phyloP scores from a whole-genome alignment of 2,797 vertebrate species.

The Cuculus canorus region DNA sequence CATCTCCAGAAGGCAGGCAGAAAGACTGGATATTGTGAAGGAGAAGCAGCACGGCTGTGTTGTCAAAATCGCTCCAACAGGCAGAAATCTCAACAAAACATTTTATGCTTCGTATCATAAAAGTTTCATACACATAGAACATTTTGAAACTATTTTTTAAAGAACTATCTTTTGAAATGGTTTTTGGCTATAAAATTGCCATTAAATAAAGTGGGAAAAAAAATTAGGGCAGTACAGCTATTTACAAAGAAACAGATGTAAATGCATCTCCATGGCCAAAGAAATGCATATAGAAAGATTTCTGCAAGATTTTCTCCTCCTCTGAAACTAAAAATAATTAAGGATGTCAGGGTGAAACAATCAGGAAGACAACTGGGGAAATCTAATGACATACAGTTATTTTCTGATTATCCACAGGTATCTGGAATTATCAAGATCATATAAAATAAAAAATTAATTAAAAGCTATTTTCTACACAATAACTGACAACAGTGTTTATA shows the following conservation, averaged over 20 bases:
- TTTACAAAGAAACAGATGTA: neutral
- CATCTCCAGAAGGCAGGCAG: neutral
- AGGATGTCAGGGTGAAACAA: neutral
- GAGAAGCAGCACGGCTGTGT: neutral
- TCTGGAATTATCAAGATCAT: neutral
- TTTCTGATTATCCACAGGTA: neutral
- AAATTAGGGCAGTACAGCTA: neutral
- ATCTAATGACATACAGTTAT: neutral
- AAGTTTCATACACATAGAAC: neutral
- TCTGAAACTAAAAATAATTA: neutral
- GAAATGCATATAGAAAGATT: neutral
- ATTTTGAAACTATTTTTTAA: neutral
- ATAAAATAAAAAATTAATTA: neutral
- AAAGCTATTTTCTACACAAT: neutral
- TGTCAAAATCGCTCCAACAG: neutral
- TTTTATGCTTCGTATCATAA: neutral
- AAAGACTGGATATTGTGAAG: neutral
- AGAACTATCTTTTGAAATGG: neutral
- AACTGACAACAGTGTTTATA: neutral
- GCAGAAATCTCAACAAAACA: neutral
- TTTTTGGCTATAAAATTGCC: neutral
- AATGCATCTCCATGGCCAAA: neutral
- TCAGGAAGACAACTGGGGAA: neutral
- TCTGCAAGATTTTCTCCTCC: neutral
- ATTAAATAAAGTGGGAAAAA: neutral